Base-by-base conservation (phyloP, 2,888 invertebrate species). In the Iselma pallidipennis region DNA sequence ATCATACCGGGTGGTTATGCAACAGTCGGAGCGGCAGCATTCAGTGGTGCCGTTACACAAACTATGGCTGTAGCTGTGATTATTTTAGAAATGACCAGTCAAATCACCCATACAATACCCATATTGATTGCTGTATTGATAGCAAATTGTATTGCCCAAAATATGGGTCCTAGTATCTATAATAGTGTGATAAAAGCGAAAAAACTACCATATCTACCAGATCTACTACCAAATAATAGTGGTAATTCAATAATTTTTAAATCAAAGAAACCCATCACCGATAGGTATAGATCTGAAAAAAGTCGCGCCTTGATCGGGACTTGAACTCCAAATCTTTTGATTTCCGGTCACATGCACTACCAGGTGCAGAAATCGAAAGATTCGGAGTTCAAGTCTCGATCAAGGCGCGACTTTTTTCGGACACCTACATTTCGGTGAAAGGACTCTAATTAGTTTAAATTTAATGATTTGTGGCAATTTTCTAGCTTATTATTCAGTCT, bases 81-180 rank as follows among this genome's bases (percentile, higher is more conserved):
- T 66, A 91, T 97, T 61, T 96, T 96, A 81, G 98, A 98, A 83
- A 92, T 98, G 90, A 98, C 98, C 0, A 97, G 98, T 55, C 98
- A 98, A 84, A 94, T 98, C 71, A 93, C 95, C 0, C 96, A 97
- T 77, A 89, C 97, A 16, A 89, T 98, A 49, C 98, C 96, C 0
- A 92, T 95, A 58, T 94, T 96, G 89, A 94, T 97, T 70, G 93
- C 97, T 0, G 97, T 97, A 4, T 83, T 98, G 49, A 91, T 98
- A 25, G 91, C 97, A 26, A 98, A 97, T 82, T 97, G 95, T 0
- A 90, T 95, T 16, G 95, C 96, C 0, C 89, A 95, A 5, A 83
- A 94, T 19, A 85, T 98, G 16, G 95, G 96, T 75, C 97, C 97
- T 0, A 97, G 97, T 21, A 91, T 97, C 79, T 98, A 98, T 83